phyloP scores from a whole-genome alignment of 2,113 vertebrate genomes.

The Plestiodon gilberti region DNA sequence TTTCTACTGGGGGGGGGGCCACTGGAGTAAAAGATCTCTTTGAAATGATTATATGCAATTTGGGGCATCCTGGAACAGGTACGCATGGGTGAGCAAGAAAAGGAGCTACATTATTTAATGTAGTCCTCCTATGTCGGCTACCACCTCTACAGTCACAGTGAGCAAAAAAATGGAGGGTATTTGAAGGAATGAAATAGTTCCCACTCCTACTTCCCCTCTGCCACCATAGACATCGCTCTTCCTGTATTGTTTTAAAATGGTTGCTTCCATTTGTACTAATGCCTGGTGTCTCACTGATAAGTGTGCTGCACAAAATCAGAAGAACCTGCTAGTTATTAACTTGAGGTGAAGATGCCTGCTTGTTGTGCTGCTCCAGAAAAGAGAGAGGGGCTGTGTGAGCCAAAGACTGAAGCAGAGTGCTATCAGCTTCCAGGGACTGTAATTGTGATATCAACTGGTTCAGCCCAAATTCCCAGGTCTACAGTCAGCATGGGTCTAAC shows the following conservation, averaged over 20 bases:
- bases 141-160: background rate
- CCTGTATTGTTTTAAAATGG: constrained; percentile 58
- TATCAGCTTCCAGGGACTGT: background rate
- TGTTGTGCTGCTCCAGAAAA: background rate
- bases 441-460: background rate
- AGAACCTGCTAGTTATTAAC: background rate
- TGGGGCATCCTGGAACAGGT: background rate
- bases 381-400: background rate
- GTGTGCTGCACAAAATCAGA: background rate
- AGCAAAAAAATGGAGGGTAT: background rate
- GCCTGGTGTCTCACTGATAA: background rate
- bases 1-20: constrained; percentile 50
- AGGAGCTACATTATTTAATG: constrained; percentile 36
- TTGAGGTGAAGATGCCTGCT: background rate
- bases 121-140: constrained; percentile 9
- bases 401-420: background rate
- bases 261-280: constrained; percentile 40
- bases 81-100: constrained; percentile 36
- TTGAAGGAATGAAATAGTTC: background rate
- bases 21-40: constrained; percentile 45
- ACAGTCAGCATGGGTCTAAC: background rate
- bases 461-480: background rate
- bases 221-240: constrained; percentile 8
- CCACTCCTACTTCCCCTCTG: background rate
- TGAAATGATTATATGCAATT: constrained; percentile 56